A percentile compares a stretch with the other conserved stretches of the same genome.
These are phyloP conservation scores for Sigmodon hispidus DNA, from an alignment of 2,113 vertebrate genomes.

Conservation along the genomic window DNA sequence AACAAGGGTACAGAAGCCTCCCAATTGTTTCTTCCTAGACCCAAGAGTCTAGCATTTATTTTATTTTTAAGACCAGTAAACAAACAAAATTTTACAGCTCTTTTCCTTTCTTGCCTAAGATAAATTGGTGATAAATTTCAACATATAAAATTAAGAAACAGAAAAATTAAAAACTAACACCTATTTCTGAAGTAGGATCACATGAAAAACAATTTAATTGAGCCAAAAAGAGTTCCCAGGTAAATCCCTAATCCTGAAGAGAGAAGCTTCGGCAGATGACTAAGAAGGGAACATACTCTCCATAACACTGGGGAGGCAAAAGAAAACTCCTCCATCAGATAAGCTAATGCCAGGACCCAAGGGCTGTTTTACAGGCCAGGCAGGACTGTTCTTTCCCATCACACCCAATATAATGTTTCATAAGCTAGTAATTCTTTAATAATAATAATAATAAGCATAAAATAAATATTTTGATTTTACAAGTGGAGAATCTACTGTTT, in stretches of 20 bases:
- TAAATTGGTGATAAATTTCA: constrained; percentile 1
- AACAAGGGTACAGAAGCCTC: background rate
- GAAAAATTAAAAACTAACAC: background rate
- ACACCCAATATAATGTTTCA: constrained; percentile 38
- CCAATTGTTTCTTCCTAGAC: background rate
- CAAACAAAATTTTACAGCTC: background rate
- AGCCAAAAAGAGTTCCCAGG: constrained; percentile 3
- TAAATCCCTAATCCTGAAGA: background rate
- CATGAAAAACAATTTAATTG: background rate
- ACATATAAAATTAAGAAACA: background rate
- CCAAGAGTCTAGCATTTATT: background rate
- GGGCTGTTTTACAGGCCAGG: background rate
- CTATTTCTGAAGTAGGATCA: background rate
- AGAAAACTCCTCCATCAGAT: constrained; percentile 45
- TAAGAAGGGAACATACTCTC: background rate
- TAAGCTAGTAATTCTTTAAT: background rate
- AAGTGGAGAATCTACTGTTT: constrained; percentile 1
- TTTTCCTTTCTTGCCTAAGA: background rate
- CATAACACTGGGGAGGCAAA: background rate
- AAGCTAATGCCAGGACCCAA: background rate
- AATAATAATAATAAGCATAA: background rate
- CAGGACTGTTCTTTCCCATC: background rate
- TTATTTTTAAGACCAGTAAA: background rate
- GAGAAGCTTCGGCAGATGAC: background rate
- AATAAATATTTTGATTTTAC: constrained; percentile 9